These are phyloP conservation scores for Orientallactaga sibirica DNA, from an alignment of 2,797 vertebrate species.

Conservation along the genomic window DNA sequence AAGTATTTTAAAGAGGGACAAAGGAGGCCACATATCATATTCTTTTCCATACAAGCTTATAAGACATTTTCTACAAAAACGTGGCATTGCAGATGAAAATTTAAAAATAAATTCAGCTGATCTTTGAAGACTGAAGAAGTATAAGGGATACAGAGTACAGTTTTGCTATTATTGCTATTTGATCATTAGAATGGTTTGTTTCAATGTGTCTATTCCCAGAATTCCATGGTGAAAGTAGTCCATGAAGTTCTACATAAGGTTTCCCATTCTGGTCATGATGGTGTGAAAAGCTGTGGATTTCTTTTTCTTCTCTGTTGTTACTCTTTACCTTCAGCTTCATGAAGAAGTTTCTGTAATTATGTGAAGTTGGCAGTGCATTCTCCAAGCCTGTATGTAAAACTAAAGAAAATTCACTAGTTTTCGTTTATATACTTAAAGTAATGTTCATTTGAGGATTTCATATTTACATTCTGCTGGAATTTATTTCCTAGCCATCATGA, in stretches of 20 bases:
- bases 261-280: background rate
- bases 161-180: background rate
- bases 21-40: background rate
- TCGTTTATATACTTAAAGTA: background rate
- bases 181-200: background rate
- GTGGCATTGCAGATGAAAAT: background rate
- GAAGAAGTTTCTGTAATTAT: background rate
- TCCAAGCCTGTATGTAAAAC: background rate
- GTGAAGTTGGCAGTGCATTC: background rate
- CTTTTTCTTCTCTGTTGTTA: background rate
- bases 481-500: too few species aligned
- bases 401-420: accelerated
- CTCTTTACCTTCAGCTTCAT: background rate
- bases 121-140: constrained; percentile 27
- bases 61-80: background rate
- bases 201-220: accelerated
- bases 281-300: background rate
- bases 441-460: background rate
- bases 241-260: background rate
- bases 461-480: background rate
- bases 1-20: constrained; percentile 40
- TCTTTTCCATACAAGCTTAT: background rate
- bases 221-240: background rate
- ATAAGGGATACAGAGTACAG: background rate
- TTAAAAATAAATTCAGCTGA: background rate